phyloP scores from a whole-genome alignment of 92 coral and sea anemone species.

The Zoanthus solanderi region DNA sequence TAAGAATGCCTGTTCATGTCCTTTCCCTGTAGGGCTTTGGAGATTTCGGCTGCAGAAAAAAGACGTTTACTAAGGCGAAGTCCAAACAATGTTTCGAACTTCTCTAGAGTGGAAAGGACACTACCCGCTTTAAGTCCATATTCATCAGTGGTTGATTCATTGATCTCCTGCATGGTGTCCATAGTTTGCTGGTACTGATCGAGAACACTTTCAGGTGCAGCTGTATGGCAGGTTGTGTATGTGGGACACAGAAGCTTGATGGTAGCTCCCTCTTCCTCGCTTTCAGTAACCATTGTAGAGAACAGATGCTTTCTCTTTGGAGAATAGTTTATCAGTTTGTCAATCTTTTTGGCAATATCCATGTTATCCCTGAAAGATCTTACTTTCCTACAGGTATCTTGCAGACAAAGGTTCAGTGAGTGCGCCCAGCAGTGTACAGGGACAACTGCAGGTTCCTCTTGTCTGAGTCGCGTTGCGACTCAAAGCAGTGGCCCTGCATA shows the following conservation, averaged over 20 bases:
- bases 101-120: background rate
- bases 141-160: background rate
- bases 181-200: background rate
- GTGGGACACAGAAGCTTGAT: conserved; percentile 14
- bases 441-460: background rate
- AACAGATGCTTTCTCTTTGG: conserved; percentile 4
- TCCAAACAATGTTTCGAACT: background rate
- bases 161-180: conserved; percentile 4
- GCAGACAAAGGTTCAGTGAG: too few species aligned
- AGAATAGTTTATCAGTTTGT: background rate
- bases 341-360: background rate
- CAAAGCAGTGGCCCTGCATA: conserved; percentile 36
- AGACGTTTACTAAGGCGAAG: background rate
- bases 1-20: background rate
- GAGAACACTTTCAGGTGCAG: background rate
- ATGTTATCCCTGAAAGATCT: background rate
- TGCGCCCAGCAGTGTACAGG: background rate
- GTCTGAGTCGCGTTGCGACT: conserved; percentile 45
- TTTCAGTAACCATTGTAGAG: background rate
- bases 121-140: conserved; percentile 3
- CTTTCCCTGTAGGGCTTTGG: conserved; percentile 12
- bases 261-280: background rate
- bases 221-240: background rate
- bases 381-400: too few species aligned
- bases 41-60: background rate